Percentiles rank a stretch among this genome's conserved stretches.
phyloP scores from a whole-genome alignment of 2,797 vertebrate species.

The Chrysolophus pictus region DNA sequence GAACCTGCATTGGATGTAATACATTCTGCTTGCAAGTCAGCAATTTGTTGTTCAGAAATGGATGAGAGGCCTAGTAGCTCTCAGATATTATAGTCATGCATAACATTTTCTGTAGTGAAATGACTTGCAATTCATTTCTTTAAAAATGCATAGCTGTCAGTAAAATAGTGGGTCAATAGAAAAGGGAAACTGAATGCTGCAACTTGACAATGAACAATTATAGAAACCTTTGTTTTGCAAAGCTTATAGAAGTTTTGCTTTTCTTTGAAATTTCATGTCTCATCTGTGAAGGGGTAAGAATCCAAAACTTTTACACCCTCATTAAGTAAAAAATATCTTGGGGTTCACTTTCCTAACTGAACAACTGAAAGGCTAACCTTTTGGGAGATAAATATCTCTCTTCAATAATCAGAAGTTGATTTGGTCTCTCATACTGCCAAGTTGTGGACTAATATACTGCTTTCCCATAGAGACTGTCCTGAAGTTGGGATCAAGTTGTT shows the following conservation, averaged over 20 bases:
- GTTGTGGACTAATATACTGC: neutral
- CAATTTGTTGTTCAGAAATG: neutral
- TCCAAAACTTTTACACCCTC: neutral
- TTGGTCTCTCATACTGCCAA: neutral
- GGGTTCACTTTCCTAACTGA: neutral
- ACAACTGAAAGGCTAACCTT: neutral
- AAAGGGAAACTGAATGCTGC: neutral
- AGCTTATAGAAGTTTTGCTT: neutral
- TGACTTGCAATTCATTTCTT: neutral
- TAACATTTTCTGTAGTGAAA: neutral
- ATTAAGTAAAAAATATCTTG: rapidly evolving
- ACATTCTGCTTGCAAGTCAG: neutral
- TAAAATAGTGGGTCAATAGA: neutral
- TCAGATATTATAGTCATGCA: neutral
- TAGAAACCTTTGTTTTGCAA: neutral
- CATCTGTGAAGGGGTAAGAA: neutral
- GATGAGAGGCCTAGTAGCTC: neutral
- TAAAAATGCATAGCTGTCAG: neutral
- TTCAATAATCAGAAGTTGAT: neutral
- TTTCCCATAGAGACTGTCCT: neutral
- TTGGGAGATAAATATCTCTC: neutral
- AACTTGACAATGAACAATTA: neutral
- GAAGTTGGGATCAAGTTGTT: neutral
- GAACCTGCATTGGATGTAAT: neutral
- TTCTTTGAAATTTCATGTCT: neutral